Evolutionary conservation across 2,113 vertebrate species (phyloP), one percentile per base, ranked within the genome.

Genomic region (Sander lucioperca): DNA sequence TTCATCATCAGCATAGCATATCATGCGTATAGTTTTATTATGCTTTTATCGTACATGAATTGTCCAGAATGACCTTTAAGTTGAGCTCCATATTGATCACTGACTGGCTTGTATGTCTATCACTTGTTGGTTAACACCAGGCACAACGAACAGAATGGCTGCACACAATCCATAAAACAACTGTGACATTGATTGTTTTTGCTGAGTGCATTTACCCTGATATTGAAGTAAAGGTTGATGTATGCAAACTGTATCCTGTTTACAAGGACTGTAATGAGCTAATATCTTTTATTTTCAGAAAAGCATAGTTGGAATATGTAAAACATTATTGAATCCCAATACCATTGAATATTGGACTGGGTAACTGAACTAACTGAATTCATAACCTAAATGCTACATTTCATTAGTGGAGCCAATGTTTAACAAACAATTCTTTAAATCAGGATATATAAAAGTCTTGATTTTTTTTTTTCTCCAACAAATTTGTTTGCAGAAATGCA

Each of bases 141-240:
- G 16, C 66, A 61, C 15, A 77, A 73, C 1, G 3, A 45, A 33
- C 61, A 27, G 36, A 79, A 76, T 6, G 45, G 56, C 48, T 36
- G 58, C 63, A 71, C 4, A 0, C 54, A 36, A 85, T 77, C 84
- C 16, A 80, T 65, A 77, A 77, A 63, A 72, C 53, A 56, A 83
- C 76, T 18, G 23, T 36, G 54, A 59, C 25, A 79, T 77, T 68
- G 84, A 79, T 82, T 57, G 23, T 51, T 71, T 77, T 54, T 25
- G 66, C 61, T 56, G 47, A 74, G 64, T 74, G 72, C 67, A 36
- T 82, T 79, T 66, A 78, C 23, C 15, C 65, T 15, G 15, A 0
- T 66, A 56, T 33, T 50, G 45, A 76, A 68, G 33, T 39, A 62
- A 75, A 76, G 14, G 36, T 30, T 23, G 30, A 6, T 62, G 33